Percentiles rank a stretch among this genome's conserved stretches.
Conservation (phyloP, 2,888 invertebrate genomes). For the Zaprionus lineosus region DNA sequence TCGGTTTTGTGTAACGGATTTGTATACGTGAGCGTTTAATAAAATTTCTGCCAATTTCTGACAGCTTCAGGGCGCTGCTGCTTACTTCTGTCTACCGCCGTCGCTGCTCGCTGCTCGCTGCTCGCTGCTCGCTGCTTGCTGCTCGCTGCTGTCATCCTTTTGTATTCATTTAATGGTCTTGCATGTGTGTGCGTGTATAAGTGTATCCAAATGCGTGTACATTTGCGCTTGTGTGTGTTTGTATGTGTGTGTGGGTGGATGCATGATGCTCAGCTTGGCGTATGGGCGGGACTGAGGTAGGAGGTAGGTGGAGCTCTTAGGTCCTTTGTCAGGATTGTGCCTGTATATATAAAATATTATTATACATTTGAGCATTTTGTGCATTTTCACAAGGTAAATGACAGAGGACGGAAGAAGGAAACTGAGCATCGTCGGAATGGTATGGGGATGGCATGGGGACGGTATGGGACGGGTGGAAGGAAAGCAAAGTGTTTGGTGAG, state of each 20-base stretch:
- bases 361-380: constrained; percentile 41
- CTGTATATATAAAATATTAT: constrained; percentile 39
- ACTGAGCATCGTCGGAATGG: constrained; percentile 12
- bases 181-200: constrained; percentile 32
- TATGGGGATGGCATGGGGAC: no score
- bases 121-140: constrained; percentile 1
- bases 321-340: constrained; percentile 32
- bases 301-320: no score
- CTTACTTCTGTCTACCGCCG: constrained; percentile 1
- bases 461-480: not conserved
- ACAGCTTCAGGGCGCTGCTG: constrained; percentile 21
- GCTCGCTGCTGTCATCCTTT: constrained; percentile 40
- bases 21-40: constrained; percentile 79
- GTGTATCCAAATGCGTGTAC: constrained; percentile 9
- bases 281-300: no score
- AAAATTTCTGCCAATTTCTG: constrained; percentile 75
- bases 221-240: constrained; percentile 39
- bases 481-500: not conserved
- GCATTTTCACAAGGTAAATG: constrained; percentile 49
- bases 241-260: not conserved
- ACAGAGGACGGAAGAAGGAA: constrained; percentile 2
- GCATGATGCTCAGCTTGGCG: no score
- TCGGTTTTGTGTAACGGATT: constrained; percentile 77
- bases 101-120: not conserved
- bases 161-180: constrained; percentile 62